These are phyloP conservation scores for Cyrtodaria siliqua DNA, from an alignment of 2,888 invertebrate species.

Conservation along the genomic window DNA sequence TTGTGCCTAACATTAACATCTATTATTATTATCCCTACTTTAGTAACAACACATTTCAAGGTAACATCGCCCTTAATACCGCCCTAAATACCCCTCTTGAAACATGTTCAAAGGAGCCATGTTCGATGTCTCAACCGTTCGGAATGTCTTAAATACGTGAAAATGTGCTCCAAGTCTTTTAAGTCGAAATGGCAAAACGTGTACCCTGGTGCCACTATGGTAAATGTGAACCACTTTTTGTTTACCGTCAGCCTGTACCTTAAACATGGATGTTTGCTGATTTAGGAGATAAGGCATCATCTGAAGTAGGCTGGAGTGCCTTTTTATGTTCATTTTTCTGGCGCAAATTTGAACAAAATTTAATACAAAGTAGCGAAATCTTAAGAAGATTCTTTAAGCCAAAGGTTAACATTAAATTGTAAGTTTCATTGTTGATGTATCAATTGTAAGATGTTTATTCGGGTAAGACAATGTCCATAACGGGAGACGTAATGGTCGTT, in stretches of 20 bases:
- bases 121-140: background rate
- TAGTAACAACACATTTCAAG: too few relatives aligned
- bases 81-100: too few relatives aligned
- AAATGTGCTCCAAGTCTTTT: background rate
- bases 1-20: too few relatives aligned
- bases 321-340: slow-evolving; percentile 29
- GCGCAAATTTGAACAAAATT: slow-evolving; percentile 56
- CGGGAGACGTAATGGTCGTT: too few relatives aligned
- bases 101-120: too few relatives aligned
- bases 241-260: background rate
- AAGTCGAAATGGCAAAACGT: background rate
- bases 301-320: background rate
- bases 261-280: background rate
- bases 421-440: slow-evolving; percentile 32
- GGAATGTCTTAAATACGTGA: background rate
- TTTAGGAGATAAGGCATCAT: background rate
- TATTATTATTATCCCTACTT: too few relatives aligned
- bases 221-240: background rate
- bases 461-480: too few relatives aligned
- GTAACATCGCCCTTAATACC: too few relatives aligned
- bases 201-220: background rate
- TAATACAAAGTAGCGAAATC: slow-evolving; percentile 58
- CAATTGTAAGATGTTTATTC: slow-evolving; percentile 10
- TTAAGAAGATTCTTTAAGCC: slow-evolving; percentile 45
- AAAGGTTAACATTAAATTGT: slow-evolving; percentile 25